Evolutionary conservation across 2,797 vertebrate genomes (phyloP).

Genomic region (Hydrophis major): DNA sequence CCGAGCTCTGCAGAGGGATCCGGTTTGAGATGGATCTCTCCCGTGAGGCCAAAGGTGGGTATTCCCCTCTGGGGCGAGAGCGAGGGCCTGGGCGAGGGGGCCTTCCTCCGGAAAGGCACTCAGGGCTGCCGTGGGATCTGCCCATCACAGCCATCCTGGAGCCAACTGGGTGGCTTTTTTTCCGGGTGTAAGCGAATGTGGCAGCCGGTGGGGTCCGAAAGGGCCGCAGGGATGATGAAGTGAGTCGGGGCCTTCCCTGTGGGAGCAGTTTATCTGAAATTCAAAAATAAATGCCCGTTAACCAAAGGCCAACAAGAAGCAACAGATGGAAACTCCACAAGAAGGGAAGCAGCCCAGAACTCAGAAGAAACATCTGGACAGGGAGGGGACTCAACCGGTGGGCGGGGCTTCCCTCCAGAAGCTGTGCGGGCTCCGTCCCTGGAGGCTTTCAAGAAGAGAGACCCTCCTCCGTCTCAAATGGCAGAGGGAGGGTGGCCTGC

Average conservation of each 20-base stretch:
- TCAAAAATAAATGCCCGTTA: background rate
- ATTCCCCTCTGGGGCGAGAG: no score
- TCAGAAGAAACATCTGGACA: no score
- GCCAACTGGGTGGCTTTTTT: background rate
- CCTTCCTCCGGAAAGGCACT: background rate
- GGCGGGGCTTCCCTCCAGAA: fast-evolving
- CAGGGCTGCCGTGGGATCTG: no score
- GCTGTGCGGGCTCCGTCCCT: background rate
- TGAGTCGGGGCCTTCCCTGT: no score
- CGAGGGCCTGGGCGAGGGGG: no score
- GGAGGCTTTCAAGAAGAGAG: background rate
- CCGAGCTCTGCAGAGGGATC: slow-evolving; percentile 91
- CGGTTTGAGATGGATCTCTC: slow-evolving; percentile 85
- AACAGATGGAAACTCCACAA: background rate
- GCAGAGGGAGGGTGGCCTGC: background rate
- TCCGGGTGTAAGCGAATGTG: background rate
- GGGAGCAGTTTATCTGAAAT: background rate
- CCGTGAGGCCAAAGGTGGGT: slow-evolving; percentile 74
- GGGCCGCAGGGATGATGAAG: no score
- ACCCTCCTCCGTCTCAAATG: fast-evolving
- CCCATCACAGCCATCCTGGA: background rate
- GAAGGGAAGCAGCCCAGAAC: background rate
- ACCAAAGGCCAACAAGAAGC: background rate
- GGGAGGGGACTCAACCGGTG: background rate
- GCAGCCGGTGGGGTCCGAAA: no score